Percentiles rank a stretch among this genome's conserved stretches.
These are phyloP conservation scores for Cricetomys ansorgei DNA, from an alignment of 2,113 vertebrate genomes.

Conservation along the genomic window DNA sequence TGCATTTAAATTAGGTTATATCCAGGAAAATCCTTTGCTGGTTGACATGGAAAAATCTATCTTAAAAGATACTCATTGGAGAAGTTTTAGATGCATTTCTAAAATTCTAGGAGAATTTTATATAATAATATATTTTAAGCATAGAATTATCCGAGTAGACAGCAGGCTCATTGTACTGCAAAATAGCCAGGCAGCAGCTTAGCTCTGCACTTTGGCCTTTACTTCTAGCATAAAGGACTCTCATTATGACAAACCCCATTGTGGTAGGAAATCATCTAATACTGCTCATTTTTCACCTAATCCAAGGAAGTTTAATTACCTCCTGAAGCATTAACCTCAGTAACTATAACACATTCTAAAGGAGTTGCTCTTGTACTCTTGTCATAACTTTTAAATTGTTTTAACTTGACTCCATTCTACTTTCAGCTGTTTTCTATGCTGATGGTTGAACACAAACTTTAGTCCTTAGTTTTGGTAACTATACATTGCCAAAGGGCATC, in stretches of 20 bases:
- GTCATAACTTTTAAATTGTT: background rate
- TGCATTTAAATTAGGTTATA: slow-evolving; percentile 52
- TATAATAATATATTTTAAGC: slow-evolving; percentile 48
- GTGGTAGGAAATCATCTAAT: background rate
- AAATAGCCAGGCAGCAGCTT: background rate
- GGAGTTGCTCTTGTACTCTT: background rate
- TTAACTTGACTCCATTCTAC: background rate
- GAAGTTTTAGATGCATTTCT: slow-evolving; percentile 36
- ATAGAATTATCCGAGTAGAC: slow-evolving; percentile 48
- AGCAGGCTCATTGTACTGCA: slow-evolving; percentile 4
- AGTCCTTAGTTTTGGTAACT: background rate
- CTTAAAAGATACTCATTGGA: slow-evolving; percentile 22
- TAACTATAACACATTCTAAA: slow-evolving; percentile 38
- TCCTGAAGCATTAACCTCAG: background rate
- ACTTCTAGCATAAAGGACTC: background rate
- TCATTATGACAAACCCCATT: slow-evolving; percentile 27
- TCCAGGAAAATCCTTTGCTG: slow-evolving; percentile 31
- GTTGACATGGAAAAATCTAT: background rate
- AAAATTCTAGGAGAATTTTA: background rate
- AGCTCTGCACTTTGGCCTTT: slow-evolving; percentile 45
- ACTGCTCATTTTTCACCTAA: background rate
- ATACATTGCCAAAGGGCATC: background rate
- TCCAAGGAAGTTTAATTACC: slow-evolving; percentile 32
- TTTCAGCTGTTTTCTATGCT: background rate
- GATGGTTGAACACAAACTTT: background rate